Conservation (phyloP, 2,797 vertebrate species). For the Micropoecilia bifurca region DNA sequence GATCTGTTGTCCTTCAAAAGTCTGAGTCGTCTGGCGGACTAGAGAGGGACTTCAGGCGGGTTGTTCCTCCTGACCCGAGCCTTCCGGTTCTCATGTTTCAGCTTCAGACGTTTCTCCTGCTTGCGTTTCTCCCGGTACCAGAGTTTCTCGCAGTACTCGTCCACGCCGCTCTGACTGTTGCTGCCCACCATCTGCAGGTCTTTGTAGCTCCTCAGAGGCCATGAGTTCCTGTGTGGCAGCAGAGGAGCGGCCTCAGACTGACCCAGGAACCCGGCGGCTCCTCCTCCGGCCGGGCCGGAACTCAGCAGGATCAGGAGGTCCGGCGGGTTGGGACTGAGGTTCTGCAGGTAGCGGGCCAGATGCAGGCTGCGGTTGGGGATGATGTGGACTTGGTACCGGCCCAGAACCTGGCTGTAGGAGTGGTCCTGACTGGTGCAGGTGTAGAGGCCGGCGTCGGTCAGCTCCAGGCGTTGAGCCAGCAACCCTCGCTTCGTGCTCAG, state of each 20-base stretch:
- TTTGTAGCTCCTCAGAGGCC: slow-evolving; percentile 76
- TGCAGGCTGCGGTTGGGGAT: slow-evolving; percentile 71
- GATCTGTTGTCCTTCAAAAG: slow-evolving; percentile 22
- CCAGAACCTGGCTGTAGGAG: slow-evolving; percentile 78
- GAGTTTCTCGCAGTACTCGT: slow-evolving; percentile 85
- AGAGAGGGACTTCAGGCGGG: slow-evolving; percentile 50
- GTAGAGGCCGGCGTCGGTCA: slow-evolving; percentile 77
- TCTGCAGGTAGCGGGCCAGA: slow-evolving; percentile 19
- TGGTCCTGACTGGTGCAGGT: slow-evolving; percentile 79
- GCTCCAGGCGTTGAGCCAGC: slow-evolving; percentile 80
- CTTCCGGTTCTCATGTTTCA: slow-evolving; percentile 84
- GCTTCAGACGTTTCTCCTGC: slow-evolving; percentile 85
- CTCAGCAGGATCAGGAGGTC: slow-evolving; percentile 24
- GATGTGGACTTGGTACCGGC: slow-evolving; percentile 80
- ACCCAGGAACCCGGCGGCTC: slow-evolving; percentile 3
- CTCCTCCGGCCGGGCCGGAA: slow-evolving; percentile 2
- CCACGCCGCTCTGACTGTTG: slow-evolving; percentile 71
- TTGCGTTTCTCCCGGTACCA: slow-evolving; percentile 83
- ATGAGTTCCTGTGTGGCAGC: slow-evolving; percentile 47
- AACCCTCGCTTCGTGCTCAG: slow-evolving; percentile 80
- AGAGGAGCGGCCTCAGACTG: neutral
- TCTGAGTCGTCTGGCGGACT: slow-evolving; percentile 23
- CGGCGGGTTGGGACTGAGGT: slow-evolving; percentile 10
- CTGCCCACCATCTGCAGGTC: slow-evolving; percentile 74
- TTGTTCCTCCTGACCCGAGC: slow-evolving; percentile 84